Evolutionary conservation across 2,888 invertebrate species (phyloP), one percentile per base, ranked within the genome.

Genomic region (Melanostoma scalare): DNA sequence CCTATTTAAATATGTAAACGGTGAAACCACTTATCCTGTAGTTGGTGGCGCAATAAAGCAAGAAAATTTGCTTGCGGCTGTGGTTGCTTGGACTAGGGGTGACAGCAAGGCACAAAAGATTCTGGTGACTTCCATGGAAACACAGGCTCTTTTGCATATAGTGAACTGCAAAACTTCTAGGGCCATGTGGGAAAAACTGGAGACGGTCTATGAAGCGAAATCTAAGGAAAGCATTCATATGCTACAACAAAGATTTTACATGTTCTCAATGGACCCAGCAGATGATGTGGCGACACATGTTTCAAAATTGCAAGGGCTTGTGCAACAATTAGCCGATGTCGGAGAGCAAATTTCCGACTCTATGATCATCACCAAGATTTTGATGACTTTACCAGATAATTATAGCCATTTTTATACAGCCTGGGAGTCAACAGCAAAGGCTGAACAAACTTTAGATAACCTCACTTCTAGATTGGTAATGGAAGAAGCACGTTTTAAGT

Each of bases 151-250:
- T 40, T 40, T 85, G n/a, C 73, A 84, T 48, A 82, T 79, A 30
- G 44, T 85, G 9, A 71, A 75, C 50, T 85, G 78, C 56, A 55
- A 30, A 46, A 69, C 61, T 38, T 55, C 79, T 1, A 60, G 36
- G 6, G 58, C 63, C 48, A 85, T 85, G 75, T 81, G 78, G 81
- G n/a, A 10, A 9, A 81, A 81, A 52, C 46, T 86, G 6, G 36
- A 79, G 9, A 67, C 52, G 4, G 50, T 89, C 0, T 89, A 87
- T 63, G 89, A 89, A 53, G 87, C 87, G 60, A 89, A 87, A 76
- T 85, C 87, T 0, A 87, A 87, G 20, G 87, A 87, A 2, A 88
- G 79, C 44, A 74, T 89, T 3, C 88, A 89, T 85, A 86, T 88
- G 10, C 40, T 89, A 0, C 89, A 89, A 55, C 88, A 89, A 55